Percentiles rank a stretch among this genome's conserved stretches.
These are phyloP conservation scores for Coracopsis vasa DNA, from an alignment of 2,113 vertebrate genomes.

Conservation along the genomic window DNA sequence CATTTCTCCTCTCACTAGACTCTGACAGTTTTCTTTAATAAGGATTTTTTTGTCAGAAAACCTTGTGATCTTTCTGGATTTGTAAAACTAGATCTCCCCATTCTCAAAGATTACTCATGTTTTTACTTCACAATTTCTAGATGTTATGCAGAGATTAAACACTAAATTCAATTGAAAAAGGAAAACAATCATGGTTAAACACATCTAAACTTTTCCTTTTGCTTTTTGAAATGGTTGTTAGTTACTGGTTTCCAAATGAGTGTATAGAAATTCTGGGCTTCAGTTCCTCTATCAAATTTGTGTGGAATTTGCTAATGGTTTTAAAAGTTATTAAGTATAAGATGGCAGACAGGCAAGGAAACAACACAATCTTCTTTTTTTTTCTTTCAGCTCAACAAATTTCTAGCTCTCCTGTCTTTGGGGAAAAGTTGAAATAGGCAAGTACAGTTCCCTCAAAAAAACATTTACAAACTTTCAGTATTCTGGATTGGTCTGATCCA, in stretches of 20 bases:
- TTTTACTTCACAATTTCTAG: not conserved
- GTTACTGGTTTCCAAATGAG: not conserved
- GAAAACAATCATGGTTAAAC: not conserved
- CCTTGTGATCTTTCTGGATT: not conserved
- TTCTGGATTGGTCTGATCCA: not conserved
- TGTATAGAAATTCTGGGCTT: not conserved
- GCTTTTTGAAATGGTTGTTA: not conserved
- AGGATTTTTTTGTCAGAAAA: not conserved
- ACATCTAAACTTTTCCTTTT: not conserved
- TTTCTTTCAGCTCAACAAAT: not conserved
- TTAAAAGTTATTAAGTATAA: not conserved
- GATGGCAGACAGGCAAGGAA: not conserved
- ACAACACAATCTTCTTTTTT: not conserved
- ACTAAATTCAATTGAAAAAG: not conserved
- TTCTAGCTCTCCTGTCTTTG: not conserved
- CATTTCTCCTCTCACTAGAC: not conserved
- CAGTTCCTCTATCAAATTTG: not conserved
- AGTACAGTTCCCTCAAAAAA: not conserved
- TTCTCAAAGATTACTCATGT: not conserved
- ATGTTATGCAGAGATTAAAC: not conserved
- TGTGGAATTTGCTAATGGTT: not conserved
- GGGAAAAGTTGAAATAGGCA: not conserved
- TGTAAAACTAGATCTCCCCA: not conserved
- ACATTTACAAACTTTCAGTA: not conserved
- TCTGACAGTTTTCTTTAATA: not conserved